Conservation (phyloP, 2,888 invertebrate genomes). For the Piscicola geometra region DNA sequence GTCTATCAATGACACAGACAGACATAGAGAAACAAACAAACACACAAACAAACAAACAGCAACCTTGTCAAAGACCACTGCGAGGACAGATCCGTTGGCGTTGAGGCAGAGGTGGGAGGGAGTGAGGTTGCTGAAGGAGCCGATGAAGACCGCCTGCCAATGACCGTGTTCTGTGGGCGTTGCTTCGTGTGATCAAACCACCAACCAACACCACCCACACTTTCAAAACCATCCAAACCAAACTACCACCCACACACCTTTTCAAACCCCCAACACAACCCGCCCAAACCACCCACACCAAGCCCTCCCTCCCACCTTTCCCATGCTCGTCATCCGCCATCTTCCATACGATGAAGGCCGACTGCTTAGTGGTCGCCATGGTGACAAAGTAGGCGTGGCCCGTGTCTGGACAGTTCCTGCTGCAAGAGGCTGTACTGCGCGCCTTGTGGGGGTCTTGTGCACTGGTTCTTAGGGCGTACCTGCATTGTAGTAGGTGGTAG, state of each 20-base stretch:
- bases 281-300: too few species aligned
- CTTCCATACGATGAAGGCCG: background rate
- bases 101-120: background rate
- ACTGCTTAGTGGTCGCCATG: background rate
- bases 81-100: background rate
- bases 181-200: too few species aligned
- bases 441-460: background rate
- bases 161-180: background rate
- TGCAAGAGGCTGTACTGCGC: background rate
- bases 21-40: too few species aligned
- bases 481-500: background rate
- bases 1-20: too few species aligned
- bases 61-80: background rate
- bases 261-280: too few species aligned
- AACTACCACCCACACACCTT: too few species aligned
- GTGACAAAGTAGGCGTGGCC: background rate
- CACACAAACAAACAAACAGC: background rate
- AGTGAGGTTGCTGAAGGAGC: background rate
- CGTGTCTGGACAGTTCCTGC: background rate
- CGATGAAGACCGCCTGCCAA: background rate
- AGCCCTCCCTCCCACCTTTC: too few species aligned
- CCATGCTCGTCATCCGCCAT: background rate
- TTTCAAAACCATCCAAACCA: background rate
- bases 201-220: too few species aligned
- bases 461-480: background rate